Base-by-base conservation (phyloP, 2,113 vertebrate species). In the Gobio gobio region DNA sequence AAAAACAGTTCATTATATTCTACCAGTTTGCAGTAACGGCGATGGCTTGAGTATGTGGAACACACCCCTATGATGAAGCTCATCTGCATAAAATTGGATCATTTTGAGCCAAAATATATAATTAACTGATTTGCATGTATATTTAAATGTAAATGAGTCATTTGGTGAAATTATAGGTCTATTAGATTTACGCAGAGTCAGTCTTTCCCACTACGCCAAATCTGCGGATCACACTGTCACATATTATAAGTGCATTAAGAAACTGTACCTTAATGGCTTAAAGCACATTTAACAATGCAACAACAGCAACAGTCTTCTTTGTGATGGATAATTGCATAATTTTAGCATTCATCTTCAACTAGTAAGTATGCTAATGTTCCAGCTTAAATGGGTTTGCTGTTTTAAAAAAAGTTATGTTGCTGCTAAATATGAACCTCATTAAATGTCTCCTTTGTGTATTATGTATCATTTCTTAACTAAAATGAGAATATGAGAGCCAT, bases 71-170 rank as follows among this genome's bases (percentile, higher is more conserved):
- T 59, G 45, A 47, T 79, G 58, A 79, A 26, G 36, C 77, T 79
- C 22, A 79, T 79, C 16, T 47, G 77, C 77, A 79, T 61, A 45
- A 78, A 45, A 63, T 26, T 63, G n/a, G 77, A 63, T 63, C 4
- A 79, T 63, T 63, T 43, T 45, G 36, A 79, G 77, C 13, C n/a
- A 6, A 78, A 40, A 78, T 36, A 20, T 78, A n/a, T 43, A 77
- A 56, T 56, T 56, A 56, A 59, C 75, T 58, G 29, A 58, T 78
- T 78, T 78, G 20, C 51, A 78, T 78, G 54, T 58, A 78, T 78
- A n/a, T 36, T 58, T 78, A 36, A 13, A 78, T 78, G 29, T 78
- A 40, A 77, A 59, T 78, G 10, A 58, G 18, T 36, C 1, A 78
- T 58, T 78, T 78, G 51, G 29, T 40, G 49, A 36, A 26, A 56